Conservation (phyloP, 2,888 invertebrate genomes). For the Operophtera brumata region DNA sequence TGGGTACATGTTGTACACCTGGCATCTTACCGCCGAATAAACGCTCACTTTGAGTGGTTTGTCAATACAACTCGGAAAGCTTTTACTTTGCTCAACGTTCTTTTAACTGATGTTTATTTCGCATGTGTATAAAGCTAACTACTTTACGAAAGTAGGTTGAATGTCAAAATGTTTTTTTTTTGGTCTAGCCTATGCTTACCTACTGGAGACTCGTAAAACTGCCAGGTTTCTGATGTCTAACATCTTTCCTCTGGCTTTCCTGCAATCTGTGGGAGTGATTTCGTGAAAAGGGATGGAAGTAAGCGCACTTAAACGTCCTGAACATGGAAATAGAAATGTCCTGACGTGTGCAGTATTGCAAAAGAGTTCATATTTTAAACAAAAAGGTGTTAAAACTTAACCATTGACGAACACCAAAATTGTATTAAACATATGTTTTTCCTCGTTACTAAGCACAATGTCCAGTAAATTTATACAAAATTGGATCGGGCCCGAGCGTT, state of each 20-base stretch:
- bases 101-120: constrained; percentile 26
- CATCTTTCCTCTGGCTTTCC: too few species aligned
- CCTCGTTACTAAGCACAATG: constrained; percentile 34
- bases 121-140: constrained; percentile 8
- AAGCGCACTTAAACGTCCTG: too few species aligned
- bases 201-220: not conserved
- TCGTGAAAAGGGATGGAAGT: too few species aligned
- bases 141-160: constrained; percentile 1
- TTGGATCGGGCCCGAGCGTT: constrained; percentile 50
- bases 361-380: constrained; percentile 17
- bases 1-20: constrained; percentile 40
- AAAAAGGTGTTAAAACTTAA: constrained; percentile 7
- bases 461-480: constrained; percentile 50
- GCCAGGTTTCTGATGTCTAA: not conserved
- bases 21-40: constrained; percentile 52
- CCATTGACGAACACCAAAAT: not conserved
- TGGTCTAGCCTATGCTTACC: not conserved
- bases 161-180: constrained; percentile 5
- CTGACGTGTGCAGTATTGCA: constrained; percentile 8
- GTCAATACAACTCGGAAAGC: constrained; percentile 59
- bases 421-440: not conserved
- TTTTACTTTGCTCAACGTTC: constrained; percentile 50
- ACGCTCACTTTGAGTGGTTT: constrained; percentile 57
- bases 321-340: too few species aligned
- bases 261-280: too few species aligned